Conservation (phyloP, 2,113 vertebrate species). For the Tetrao urogallus region DNA sequence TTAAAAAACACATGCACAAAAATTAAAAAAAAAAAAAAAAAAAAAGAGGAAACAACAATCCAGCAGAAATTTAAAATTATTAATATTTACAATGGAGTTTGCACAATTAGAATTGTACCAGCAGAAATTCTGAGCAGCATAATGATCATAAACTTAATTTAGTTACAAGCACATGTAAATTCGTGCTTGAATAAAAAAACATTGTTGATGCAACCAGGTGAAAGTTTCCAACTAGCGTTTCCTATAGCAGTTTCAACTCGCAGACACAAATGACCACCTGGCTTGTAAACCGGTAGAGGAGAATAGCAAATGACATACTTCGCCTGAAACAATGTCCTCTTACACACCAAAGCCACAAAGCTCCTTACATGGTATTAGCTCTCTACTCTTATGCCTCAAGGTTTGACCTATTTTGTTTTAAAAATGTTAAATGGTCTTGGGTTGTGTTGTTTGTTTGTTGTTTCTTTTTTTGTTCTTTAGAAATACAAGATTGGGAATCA, state of each 20-base stretch:
- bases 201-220: not conserved
- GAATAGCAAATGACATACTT: not conserved
- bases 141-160: not conserved
- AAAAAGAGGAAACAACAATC: too few relatives aligned
- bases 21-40: not conserved
- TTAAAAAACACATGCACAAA: not conserved
- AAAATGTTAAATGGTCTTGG: not conserved
- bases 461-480: not conserved
- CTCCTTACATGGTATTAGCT: not conserved
- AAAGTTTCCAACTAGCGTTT: not conserved
- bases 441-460: not conserved
- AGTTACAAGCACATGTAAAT: not conserved
- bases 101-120: not conserved
- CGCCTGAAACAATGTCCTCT: not conserved
- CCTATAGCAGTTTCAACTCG: not conserved
- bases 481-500: not conserved
- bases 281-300: not conserved
- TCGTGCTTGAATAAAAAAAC: not conserved
- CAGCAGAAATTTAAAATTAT: too few relatives aligned
- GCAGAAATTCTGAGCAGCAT: not conserved
- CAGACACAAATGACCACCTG: accelerated
- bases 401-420: not conserved
- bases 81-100: not conserved
- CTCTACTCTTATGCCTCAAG: not conserved
- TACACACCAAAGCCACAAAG: not conserved